These are phyloP conservation scores for Laothoe populi DNA, from an alignment of 2,888 invertebrate species.

Conservation along the genomic window DNA sequence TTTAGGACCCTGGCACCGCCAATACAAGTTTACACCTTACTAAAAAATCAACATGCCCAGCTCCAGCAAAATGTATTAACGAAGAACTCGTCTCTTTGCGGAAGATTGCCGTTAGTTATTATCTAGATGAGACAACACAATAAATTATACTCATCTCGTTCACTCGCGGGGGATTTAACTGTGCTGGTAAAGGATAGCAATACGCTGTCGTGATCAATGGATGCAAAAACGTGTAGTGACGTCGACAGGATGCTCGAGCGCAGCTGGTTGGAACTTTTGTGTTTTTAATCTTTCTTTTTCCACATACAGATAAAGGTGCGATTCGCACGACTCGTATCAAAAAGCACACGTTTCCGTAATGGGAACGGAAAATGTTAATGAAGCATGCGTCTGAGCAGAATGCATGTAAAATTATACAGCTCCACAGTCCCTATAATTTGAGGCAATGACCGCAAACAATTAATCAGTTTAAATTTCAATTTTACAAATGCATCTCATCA, in stretches of 20 bases:
- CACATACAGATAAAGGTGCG: conserved; percentile 71
- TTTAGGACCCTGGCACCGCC: conserved; percentile 47
- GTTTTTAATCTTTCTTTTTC: conserved; percentile 67
- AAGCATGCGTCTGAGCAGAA: conserved; percentile 62
- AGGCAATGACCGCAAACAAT: conserved; percentile 59
- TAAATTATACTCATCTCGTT: conserved; percentile 59
- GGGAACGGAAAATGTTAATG: conserved; percentile 79
- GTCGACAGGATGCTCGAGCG: conserved; percentile 81
- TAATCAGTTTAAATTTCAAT: conserved; percentile 56
- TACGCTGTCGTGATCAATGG: conserved; percentile 67
- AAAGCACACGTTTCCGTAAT: conserved; percentile 74
- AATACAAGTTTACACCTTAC: conserved; percentile 56
- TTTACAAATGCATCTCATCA: conserved; percentile 30
- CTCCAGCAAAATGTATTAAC: conserved; percentile 66
- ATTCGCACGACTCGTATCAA: conserved; percentile 76
- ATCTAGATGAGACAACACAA: conserved; percentile 54
- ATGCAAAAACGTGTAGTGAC: conserved; percentile 74
- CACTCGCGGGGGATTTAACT: conserved; percentile 36
- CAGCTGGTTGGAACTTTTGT: conserved; percentile 81
- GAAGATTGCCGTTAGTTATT: conserved; percentile 78
- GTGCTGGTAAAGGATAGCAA: conserved; percentile 58
- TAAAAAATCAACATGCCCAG: conserved; percentile 62
- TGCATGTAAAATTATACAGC: conserved; percentile 64
- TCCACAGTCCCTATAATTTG: conserved; percentile 57
- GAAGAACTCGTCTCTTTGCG: conserved; percentile 68